Conservation (phyloP, 2,888 invertebrate genomes). For the Alloscopus bannaensis region DNA sequence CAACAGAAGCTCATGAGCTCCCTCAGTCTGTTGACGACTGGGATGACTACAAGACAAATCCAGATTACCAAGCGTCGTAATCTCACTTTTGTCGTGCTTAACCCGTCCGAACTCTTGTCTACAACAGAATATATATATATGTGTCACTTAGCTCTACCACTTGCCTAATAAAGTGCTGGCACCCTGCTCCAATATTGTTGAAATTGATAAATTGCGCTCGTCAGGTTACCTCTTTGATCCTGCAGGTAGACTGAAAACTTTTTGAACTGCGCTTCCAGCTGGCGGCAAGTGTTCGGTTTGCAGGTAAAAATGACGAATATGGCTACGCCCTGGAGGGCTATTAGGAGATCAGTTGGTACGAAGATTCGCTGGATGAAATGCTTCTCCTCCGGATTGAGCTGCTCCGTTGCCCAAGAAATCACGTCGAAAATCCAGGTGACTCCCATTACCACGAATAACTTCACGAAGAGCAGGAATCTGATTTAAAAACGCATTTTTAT, state of each 20-base stretch:
- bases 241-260: conserved; percentile 65
- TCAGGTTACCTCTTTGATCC: conserved; percentile 58
- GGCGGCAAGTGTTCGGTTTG: conserved; percentile 83
- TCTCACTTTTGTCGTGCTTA: conserved; percentile 48
- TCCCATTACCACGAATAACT: conserved; percentile 89
- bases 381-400: conserved; percentile 78
- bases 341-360: conserved; percentile 90
- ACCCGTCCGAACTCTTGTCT: conserved; percentile 62
- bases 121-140: too few species aligned
- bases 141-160: too few species aligned
- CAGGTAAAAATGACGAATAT: conserved; percentile 93
- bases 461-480: conserved; percentile 81
- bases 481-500: conserved; percentile 2
- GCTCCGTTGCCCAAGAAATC: conserved; percentile 88
- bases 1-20: conserved; percentile 69
- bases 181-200: too few species aligned
- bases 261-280: conserved; percentile 72
- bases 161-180: too few species aligned
- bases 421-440: conserved; percentile 87
- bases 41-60: conserved; percentile 68
- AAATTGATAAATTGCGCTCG: too few species aligned
- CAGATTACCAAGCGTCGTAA: conserved; percentile 59
- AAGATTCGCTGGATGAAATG: conserved; percentile 78
- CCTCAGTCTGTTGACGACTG: conserved; percentile 67
- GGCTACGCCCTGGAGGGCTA: conserved; percentile 90